A percentile compares a stretch with the other conserved stretches of the same genome.
Conservation (phyloP, 2,888 invertebrate species). For the Agrypnus murinus region DNA sequence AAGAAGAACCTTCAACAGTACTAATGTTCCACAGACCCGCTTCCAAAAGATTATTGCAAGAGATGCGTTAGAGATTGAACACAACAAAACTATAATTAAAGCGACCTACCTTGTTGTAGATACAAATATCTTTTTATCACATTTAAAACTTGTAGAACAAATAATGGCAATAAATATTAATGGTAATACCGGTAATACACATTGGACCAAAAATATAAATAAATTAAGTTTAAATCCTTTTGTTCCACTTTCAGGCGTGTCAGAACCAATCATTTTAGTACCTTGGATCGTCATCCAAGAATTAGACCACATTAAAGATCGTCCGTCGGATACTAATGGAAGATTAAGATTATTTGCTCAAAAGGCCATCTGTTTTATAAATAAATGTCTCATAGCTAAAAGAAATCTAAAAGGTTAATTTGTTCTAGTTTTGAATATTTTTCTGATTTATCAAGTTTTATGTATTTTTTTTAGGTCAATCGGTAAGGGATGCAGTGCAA, state of each 20-base stretch:
- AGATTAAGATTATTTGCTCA: slow-evolving; percentile 55
- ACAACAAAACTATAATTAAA: slow-evolving; percentile 41
- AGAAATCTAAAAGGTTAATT: slow-evolving; percentile 25
- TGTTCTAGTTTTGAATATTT: not conserved
- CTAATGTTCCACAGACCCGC: slow-evolving; percentile 24
- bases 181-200: slow-evolving; percentile 46
- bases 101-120: slow-evolving; percentile 70
- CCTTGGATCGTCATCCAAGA: slow-evolving; percentile 79
- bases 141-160: slow-evolving; percentile 68
- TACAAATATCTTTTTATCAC: slow-evolving; percentile 72
- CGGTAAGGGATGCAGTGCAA: slow-evolving; percentile 73
- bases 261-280: slow-evolving; percentile 71
- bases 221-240: not conserved
- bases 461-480: slow-evolving; percentile 72
- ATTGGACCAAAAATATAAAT: not conserved
- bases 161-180: slow-evolving; percentile 56
- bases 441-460: slow-evolving; percentile 10
- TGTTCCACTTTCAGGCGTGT: slow-evolving; percentile 55
- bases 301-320: slow-evolving; percentile 74
- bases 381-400: slow-evolving; percentile 63
- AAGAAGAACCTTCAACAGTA: slow-evolving; percentile 31
- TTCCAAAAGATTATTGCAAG: slow-evolving; percentile 25
- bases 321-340: slow-evolving; percentile 27
- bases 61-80: slow-evolving; percentile 6
- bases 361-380: slow-evolving; percentile 74